Percentiles rank a stretch among this genome's conserved stretches.
Evolutionary conservation across 2,113 vertebrate species (phyloP).

Genomic region (Eretmochelys imbricata): DNA sequence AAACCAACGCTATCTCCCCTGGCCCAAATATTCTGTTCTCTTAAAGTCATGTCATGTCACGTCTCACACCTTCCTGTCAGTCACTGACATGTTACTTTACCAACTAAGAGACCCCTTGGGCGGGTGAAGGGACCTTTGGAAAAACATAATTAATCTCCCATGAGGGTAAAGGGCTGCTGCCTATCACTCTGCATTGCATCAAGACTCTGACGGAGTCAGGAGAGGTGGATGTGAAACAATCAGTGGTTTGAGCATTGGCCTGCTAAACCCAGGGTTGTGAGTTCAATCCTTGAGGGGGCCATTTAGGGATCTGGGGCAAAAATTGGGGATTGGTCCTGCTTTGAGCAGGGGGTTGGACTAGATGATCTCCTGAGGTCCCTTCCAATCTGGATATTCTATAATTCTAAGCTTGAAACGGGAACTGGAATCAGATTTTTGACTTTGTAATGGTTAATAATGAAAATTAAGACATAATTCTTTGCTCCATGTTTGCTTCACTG

Average conservation of each 20-base stretch:
- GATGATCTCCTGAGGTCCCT: no score
- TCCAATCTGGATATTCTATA: no score
- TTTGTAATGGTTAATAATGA: conserved; percentile 32
- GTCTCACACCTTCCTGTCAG: conserved; percentile 53
- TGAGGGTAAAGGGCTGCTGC: conserved; percentile 26
- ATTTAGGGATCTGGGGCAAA: no score
- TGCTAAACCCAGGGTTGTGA: no score
- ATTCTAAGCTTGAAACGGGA: conserved; percentile 4
- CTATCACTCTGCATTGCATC: conserved; percentile 51
- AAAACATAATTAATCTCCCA: conserved; percentile 53
- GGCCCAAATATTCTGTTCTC: background rate
- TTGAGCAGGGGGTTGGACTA: no score
- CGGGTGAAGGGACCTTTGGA: conserved; percentile 14
- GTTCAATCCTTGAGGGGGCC: no score
- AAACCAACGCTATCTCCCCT: background rate
- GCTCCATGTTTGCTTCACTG: conserved; percentile 6
- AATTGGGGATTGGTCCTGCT: no score
- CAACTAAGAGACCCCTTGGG: conserved; percentile 48
- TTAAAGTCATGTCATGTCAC: background rate
- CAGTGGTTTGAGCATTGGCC: no score
- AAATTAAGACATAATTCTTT: conserved; percentile 36
- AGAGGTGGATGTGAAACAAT: conserved; percentile 18
- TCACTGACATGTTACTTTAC: conserved; percentile 27
- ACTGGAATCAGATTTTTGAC: background rate
- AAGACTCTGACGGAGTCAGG: conserved; percentile 31